Evolutionary conservation across 2,113 vertebrate species (phyloP), one percentile per base, ranked within the genome.

Genomic region (Condylura cristata): DNA sequence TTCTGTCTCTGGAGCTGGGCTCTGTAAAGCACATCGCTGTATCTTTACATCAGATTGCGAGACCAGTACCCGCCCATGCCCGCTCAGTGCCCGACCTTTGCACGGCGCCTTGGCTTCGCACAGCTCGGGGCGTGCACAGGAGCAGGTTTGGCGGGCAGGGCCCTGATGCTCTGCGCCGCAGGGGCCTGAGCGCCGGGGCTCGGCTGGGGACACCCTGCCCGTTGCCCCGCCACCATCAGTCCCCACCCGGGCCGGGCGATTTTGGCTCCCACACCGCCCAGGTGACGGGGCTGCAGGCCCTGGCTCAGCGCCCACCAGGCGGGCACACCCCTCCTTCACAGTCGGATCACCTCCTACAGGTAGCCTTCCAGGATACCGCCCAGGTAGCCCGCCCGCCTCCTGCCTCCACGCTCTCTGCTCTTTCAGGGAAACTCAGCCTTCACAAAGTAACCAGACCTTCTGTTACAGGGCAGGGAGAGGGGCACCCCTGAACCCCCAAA

Each of bases 381-480:
- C 30, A 34, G 53, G 30, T 39, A 66, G 24, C 16, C 32, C 1
- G 41, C 63, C 39, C 39, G 7, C n/a, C 53, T 34, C 32, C 0
- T n/a, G n/a, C 48, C 46, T 16, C 48, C 14, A 0, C 0, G 30
- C 30, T 46, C 34, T 32, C 61, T 16, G 16, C 48, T 51, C 48
- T 51, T 48, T 44, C 70, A 3, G 1, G 60, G 81, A 32, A 58
- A 13, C 39, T 9, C 17, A 8, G 30, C 20, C 18, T 6, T 37
- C 0, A 1, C 2, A 10, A 2, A 51, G 32, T 28, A 17, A 28
- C 22, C 0, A 44, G 39, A 14, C n/a, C n/a, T n/a, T n/a, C n/a
- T n/a, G n/a, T n/a, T n/a, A n/a, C n/a, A n/a, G n/a, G n/a, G n/a
- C n/a, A n/a, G n/a, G n/a, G n/a, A n/a, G n/a, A n/a, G n/a, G n/a